These are phyloP conservation scores for Hycleus phaleratus DNA, from an alignment of 1,140 invertebrate genomes.

Conservation along the genomic window DNA sequence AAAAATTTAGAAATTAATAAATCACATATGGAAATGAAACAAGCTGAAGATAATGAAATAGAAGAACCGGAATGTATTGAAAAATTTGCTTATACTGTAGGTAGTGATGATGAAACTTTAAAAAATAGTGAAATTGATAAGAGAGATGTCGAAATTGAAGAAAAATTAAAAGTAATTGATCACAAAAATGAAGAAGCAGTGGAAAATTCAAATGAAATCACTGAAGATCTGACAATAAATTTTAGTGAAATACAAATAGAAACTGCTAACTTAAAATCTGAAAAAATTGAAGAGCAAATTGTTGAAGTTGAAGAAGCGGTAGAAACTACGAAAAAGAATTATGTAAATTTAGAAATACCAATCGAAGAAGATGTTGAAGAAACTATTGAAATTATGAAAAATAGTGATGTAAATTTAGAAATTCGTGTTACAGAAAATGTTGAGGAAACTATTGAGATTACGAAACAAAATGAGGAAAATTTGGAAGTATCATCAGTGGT, in stretches of 20 bases:
- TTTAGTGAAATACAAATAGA: neutral
- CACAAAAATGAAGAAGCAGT: neutral
- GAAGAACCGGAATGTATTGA: neutral
- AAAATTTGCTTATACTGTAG: neutral
- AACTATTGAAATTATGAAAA: neutral
- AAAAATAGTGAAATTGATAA: slow-evolving; percentile 20
- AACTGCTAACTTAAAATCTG: neutral
- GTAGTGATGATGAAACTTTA: slow-evolving; percentile 26
- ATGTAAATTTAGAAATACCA: neutral
- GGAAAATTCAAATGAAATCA: too few species aligned
- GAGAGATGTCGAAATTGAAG: slow-evolving; percentile 34
- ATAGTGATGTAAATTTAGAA: neutral
- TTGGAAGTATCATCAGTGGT: too few species aligned
- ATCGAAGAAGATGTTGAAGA: neutral
- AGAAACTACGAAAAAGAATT: too few species aligned
- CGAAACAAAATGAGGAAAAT: neutral
- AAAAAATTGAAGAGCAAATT: neutral
- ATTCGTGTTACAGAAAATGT: neutral
- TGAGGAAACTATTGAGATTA: too few species aligned
- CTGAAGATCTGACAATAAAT: neutral
- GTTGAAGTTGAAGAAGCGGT: neutral
- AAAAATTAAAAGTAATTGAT: slow-evolving; percentile 17
- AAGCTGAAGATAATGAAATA: neutral
- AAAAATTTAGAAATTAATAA: neutral
- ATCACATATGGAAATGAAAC: neutral